phyloP scores from a whole-genome alignment of 2,797 vertebrate genomes.

The Sebastes taczanowskii region DNA sequence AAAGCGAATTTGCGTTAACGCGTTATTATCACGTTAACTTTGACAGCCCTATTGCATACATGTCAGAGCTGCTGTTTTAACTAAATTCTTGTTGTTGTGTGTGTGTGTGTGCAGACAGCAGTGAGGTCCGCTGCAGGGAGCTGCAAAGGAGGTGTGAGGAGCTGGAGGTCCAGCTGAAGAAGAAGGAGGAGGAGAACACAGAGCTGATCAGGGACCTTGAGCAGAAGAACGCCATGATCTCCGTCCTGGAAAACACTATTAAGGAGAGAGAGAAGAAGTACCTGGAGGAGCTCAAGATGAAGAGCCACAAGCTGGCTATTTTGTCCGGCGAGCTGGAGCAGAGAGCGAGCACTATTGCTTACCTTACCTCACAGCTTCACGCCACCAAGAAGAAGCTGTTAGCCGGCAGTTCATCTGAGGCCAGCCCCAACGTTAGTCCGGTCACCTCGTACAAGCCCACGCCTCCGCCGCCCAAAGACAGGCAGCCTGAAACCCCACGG shows the following conservation, averaged over 20 bases:
- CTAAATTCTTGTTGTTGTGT: background rate
- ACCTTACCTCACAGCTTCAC: constrained; percentile 95
- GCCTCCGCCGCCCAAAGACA: constrained; percentile 87
- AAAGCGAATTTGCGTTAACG: no score
- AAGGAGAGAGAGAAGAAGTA: constrained; percentile 96
- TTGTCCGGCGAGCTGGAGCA: constrained; percentile 96
- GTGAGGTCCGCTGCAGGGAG: constrained; percentile 85
- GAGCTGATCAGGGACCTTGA: constrained; percentile 92
- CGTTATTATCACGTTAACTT: no score
- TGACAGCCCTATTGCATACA: background rate
- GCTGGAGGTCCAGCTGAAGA: constrained; percentile 92
- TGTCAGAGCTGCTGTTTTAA: constrained; percentile 3
- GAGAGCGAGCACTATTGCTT: constrained; percentile 93
- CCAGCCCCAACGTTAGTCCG: constrained; percentile 88
- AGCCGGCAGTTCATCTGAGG: constrained; percentile 86
- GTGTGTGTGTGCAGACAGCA: constrained; percentile 78
- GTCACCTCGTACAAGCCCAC: constrained; percentile 88
- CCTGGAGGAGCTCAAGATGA: constrained; percentile 96
- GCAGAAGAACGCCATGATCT: constrained; percentile 94
- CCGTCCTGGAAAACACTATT: constrained; percentile 94
- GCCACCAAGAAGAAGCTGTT: constrained; percentile 94
- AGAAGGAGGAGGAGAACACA: constrained; percentile 90
- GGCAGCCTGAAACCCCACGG: constrained; percentile 93
- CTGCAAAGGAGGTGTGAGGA: constrained; percentile 91
- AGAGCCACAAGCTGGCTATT: constrained; percentile 94